Evolutionary conservation across 2,113 vertebrate genomes (phyloP).

Genomic region (Puntigrus tetrazona): DNA sequence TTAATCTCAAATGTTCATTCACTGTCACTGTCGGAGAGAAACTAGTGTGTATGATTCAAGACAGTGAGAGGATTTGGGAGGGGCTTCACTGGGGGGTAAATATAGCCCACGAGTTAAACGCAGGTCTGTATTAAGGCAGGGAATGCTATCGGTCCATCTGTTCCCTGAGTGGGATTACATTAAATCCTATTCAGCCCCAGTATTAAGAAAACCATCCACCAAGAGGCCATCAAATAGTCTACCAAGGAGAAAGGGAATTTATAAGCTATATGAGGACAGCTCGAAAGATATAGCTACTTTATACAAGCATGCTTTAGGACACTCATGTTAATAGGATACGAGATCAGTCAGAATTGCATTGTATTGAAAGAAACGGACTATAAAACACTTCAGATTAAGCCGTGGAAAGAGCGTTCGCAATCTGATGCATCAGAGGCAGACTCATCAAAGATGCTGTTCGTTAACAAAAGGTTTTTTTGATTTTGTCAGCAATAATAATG

Average conservation of each 20-base stretch:
- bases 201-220: conserved; percentile 46
- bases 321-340: background rate
- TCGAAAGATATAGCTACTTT: background rate
- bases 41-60: conserved; percentile 1
- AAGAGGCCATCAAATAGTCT: conserved; percentile 47
- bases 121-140: conserved; percentile 36
- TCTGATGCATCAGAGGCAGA: background rate
- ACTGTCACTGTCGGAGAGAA: background rate
- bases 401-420: background rate
- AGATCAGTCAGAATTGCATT: conserved; percentile 1
- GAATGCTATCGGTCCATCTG: conserved; percentile 57
- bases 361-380: background rate
- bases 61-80: conserved; percentile 28
- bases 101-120: conserved; percentile 41
- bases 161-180: conserved; percentile 56
- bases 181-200: conserved; percentile 51
- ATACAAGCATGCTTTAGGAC: background rate
- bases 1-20: background rate
- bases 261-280: background rate
- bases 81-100: conserved; percentile 31
- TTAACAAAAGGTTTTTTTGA: background rate
- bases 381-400: background rate
- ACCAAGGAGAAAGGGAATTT: conserved; percentile 29
- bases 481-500: background rate
- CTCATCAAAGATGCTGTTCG: background rate